These are phyloP conservation scores for Mus minutoides DNA, from an alignment of 2,797 vertebrate species.

Conservation along the genomic window DNA sequence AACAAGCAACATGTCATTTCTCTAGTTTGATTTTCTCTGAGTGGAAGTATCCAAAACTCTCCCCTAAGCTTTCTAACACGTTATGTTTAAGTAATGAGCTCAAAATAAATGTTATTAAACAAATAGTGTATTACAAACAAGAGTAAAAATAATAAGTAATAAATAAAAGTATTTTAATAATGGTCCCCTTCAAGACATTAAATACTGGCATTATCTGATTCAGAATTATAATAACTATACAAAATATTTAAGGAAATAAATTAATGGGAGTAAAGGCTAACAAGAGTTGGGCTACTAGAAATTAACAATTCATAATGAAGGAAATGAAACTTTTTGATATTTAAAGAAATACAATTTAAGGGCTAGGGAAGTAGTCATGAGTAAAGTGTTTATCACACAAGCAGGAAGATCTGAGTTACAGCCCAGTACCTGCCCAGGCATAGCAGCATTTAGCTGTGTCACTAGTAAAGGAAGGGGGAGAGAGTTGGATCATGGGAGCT, in stretches of 20 bases:
- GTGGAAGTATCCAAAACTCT: not conserved
- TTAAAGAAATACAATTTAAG: not conserved
- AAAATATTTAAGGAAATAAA: not conserved
- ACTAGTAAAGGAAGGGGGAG: not conserved
- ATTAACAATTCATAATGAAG: not conserved
- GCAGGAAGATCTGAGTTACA: not conserved
- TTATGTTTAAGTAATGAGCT: not conserved
- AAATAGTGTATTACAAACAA: not conserved
- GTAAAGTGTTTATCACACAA: not conserved
- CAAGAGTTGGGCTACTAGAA: not conserved
- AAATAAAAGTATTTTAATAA: not conserved
- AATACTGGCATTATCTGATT: not conserved
- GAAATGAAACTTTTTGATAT: constrained; percentile 5
- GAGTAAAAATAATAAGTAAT: not conserved
- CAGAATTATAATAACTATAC: not conserved
- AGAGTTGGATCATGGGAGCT: not conserved
- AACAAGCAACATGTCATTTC: not conserved
- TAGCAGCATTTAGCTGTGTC: not conserved
- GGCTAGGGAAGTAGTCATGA: not conserved
- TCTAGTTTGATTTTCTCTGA: not conserved
- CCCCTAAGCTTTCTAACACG: not conserved
- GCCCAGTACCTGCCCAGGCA: not conserved
- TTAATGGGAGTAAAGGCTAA: not conserved
- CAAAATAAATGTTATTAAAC: constrained; percentile 43
- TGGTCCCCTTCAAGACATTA: not conserved